Evolutionary conservation across 2,113 vertebrate genomes (phyloP).

Genomic region (Gadus chalcogrammus): DNA sequence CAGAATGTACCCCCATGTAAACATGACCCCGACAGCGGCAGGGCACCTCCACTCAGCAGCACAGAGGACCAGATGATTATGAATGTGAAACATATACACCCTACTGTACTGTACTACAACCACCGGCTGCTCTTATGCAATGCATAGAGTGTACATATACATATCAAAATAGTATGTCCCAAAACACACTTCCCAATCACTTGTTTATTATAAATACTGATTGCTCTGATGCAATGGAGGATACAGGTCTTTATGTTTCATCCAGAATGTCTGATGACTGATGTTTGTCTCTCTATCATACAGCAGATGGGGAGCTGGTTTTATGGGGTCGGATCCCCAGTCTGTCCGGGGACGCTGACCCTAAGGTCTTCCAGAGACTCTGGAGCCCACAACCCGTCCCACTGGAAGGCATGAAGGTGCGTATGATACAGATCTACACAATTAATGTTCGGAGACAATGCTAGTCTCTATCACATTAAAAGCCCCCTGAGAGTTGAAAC

Average conservation of each 20-base stretch:
- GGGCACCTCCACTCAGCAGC: too few species aligned
- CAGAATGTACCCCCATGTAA: constrained; percentile 20
- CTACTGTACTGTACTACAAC: too few species aligned
- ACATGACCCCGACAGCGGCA: constrained; percentile 9
- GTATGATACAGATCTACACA: constrained; percentile 18
- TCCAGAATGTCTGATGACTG: too few species aligned
- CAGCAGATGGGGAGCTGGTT: constrained; percentile 58
- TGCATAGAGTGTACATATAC: too few species aligned
- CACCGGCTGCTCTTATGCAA: too few species aligned
- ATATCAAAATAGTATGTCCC: too few species aligned
- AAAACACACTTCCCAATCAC: too few species aligned
- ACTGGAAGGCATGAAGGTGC: constrained; percentile 52
- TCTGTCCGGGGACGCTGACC: constrained; percentile 57
- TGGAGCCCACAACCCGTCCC: constrained; percentile 63
- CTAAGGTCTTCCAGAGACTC: constrained; percentile 59
- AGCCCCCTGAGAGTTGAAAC: neutral
- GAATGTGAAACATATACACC: too few species aligned
- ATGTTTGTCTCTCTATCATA: constrained; percentile 28
- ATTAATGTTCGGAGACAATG: constrained; percentile 28
- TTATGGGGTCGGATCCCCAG: constrained; percentile 55
- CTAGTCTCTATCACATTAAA: constrained; percentile 19
- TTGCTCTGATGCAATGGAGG: too few species aligned
- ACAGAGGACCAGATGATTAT: too few species aligned
- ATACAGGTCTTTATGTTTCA: too few species aligned
- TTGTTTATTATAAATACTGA: too few species aligned